Evolutionary conservation across 2,113 vertebrate genomes (phyloP).

Genomic region (Oncorhynchus nerka): DNA sequence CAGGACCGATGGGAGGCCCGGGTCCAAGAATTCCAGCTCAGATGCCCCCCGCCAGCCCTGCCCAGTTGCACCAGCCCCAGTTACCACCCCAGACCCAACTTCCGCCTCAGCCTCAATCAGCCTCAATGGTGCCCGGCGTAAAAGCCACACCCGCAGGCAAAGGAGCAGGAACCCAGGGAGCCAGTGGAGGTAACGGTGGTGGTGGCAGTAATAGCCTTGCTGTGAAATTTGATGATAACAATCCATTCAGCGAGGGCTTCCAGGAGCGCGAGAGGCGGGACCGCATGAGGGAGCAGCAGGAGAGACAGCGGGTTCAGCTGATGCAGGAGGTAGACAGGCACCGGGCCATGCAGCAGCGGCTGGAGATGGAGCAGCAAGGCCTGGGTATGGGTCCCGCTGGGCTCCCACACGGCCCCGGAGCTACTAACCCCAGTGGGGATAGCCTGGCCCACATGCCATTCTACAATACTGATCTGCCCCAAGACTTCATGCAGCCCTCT

Average conservation of each 20-base stretch:
- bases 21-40: constrained; percentile 46
- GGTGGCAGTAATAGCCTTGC: constrained; percentile 34
- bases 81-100: no score
- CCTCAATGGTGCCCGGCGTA: constrained; percentile 44
- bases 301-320: constrained; percentile 91
- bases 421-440: constrained; percentile 50
- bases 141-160: constrained; percentile 57
- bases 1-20: constrained; percentile 39
- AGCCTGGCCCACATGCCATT: constrained; percentile 80
- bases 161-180: constrained; percentile 43
- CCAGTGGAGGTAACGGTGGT: constrained; percentile 17
- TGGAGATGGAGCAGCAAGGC: constrained; percentile 79
- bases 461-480: constrained; percentile 81
- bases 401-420: constrained; percentile 35
- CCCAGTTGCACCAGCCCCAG: constrained; percentile 61
- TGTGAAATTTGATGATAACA: constrained; percentile 98
- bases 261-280: constrained; percentile 92
- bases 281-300: constrained; percentile 89
- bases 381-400: constrained; percentile 51
- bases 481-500: constrained; percentile 82
- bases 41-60: constrained; percentile 59
- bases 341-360: constrained; percentile 82
- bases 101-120: not conserved
- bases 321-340: constrained; percentile 96
- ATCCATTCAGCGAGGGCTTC: constrained; percentile 96